Conservation (phyloP, 2,113 vertebrate species). For the Pluvianellus socialis region DNA sequence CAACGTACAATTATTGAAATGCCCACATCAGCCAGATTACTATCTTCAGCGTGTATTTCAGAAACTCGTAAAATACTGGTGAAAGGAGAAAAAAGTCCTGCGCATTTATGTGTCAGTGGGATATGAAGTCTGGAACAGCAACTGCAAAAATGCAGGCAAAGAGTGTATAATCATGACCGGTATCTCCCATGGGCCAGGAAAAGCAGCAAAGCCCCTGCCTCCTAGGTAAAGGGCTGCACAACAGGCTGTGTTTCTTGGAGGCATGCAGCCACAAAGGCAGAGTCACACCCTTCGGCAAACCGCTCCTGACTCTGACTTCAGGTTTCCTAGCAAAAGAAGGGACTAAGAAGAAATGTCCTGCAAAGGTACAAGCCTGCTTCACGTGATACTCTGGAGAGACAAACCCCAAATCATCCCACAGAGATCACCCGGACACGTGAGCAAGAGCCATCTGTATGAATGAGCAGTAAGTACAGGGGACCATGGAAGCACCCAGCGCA, state of each 20-base stretch:
- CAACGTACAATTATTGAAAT: slow-evolving; percentile 5
- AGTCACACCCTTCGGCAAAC: not conserved
- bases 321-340: not conserved
- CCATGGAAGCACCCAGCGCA: not conserved
- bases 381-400: not conserved
- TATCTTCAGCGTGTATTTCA: not conserved
- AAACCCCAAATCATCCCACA: not conserved
- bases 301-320: not conserved
- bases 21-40: not conserved
- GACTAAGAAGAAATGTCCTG: not conserved
- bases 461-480: not conserved
- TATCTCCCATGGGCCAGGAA: accelerated
- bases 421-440: not conserved
- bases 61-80: not conserved
- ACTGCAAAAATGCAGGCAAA: not conserved
- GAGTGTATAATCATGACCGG: not conserved
- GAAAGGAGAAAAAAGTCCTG: not conserved
- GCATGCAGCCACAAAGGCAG: not conserved
- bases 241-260: not conserved
- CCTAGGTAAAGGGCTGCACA: not conserved
- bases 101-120: not conserved
- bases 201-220: not conserved
- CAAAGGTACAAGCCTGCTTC: not conserved
- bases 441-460: not conserved
- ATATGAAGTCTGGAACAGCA: not conserved